Evolutionary conservation across 2,888 invertebrate genomes (phyloP).

Genomic region (Tholera decimalis): DNA sequence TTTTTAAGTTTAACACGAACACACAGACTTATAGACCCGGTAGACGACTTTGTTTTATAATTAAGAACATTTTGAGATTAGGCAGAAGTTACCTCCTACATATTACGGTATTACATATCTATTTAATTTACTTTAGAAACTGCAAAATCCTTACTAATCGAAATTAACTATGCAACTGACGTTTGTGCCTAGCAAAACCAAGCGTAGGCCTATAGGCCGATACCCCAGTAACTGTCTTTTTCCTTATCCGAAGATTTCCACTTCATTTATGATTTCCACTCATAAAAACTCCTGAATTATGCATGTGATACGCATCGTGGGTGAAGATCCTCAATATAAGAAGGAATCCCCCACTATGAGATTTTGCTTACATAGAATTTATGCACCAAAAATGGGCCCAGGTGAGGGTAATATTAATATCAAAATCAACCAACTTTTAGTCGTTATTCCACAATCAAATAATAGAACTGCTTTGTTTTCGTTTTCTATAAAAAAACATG

Average conservation of each 20-base stretch:
- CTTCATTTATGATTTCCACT: slow-evolving; percentile 16
- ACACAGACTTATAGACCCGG: no score
- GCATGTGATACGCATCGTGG: slow-evolving; percentile 33
- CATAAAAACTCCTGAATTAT: slow-evolving; percentile 40
- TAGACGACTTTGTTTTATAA: no score
- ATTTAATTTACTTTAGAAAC: no score
- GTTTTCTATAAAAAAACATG: not conserved
- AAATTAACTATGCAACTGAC: not conserved
- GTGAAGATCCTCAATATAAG: slow-evolving; percentile 37
- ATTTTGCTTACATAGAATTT: slow-evolving; percentile 9
- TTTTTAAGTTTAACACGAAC: no score
- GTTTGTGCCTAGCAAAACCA: slow-evolving; percentile 1
- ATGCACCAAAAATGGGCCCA: slow-evolving; percentile 28
- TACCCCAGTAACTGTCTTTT: slow-evolving; percentile 16
- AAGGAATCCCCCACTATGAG: not conserved
- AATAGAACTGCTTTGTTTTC: not conserved
- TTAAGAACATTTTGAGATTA: no score
- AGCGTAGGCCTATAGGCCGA: not conserved
- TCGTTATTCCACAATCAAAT: not conserved
- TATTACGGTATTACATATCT: no score
- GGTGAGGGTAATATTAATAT: slow-evolving; percentile 6
- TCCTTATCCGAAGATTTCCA: slow-evolving; percentile 36
- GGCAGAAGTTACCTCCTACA: no score
- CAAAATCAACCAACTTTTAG: slow-evolving; percentile 8
- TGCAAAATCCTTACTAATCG: no score